Percentiles rank a stretch among this genome's conserved stretches.
phyloP scores from a whole-genome alignment of 1,140 invertebrate genomes.

The Potamilus streckersoni region DNA sequence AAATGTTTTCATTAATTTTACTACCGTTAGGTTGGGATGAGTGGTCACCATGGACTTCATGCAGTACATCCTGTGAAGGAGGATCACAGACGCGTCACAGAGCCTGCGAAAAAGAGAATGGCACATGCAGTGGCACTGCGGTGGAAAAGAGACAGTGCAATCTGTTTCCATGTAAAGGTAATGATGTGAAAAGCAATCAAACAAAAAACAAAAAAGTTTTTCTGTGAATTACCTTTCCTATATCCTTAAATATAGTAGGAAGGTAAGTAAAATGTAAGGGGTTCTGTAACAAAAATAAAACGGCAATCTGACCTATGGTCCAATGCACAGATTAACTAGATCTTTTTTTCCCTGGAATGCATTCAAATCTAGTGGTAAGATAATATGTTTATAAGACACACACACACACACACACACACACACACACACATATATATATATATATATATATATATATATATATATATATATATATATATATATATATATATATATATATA shows the following conservation, averaged over 20 bases:
- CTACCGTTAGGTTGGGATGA: slow-evolving; percentile 42
- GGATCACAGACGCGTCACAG: slow-evolving; percentile 48
- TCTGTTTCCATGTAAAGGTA: slow-evolving; percentile 56
- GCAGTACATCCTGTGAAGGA: slow-evolving; percentile 48
- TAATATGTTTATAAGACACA: too few relatives aligned
- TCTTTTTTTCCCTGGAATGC: background rate
- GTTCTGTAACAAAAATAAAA: background rate
- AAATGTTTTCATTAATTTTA: too few relatives aligned
- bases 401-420: too few relatives aligned
- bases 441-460: too few relatives aligned
- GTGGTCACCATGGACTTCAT: slow-evolving; percentile 56
- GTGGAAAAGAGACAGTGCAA: slow-evolving; percentile 52
- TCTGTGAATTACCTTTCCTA: background rate
- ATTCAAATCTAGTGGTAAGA: background rate
- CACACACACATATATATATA: too few relatives aligned
- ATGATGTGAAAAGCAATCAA: background rate
- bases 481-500: too few relatives aligned
- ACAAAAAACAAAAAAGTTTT: background rate
- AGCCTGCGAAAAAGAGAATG: slow-evolving; percentile 34
- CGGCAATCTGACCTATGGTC: background rate
- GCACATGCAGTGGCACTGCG: slow-evolving; percentile 37
- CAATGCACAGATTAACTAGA: background rate
- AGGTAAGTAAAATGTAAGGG: background rate
- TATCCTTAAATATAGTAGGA: slow-evolving; percentile 4
- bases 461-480: too few relatives aligned